phyloP scores from a whole-genome alignment of 1,140 invertebrate genomes.

The Brachionus angularis region DNA sequence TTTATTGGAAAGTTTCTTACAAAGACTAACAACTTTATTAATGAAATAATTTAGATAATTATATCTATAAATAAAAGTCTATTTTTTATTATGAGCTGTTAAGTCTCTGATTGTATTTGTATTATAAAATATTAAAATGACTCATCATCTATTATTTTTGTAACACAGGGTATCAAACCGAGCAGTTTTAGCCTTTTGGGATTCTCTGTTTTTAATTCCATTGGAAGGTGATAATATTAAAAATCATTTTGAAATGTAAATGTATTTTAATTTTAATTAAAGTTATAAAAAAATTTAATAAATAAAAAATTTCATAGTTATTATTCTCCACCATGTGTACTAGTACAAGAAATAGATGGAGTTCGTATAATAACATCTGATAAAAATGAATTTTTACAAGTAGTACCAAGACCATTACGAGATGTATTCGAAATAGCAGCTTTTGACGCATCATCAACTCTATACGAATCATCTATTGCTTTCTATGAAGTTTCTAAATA shows the following conservation, averaged over 20 bases:
- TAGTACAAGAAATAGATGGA: constrained; percentile 35
- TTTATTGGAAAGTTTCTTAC: no score
- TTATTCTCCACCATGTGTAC: constrained; percentile 1
- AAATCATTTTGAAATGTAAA: constrained; percentile 37
- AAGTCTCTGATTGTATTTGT: no score
- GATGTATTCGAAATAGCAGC: constrained; percentile 42
- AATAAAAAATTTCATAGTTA: background rate
- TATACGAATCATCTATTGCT: constrained; percentile 36
- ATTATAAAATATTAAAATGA: no score
- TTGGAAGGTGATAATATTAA: constrained; percentile 5
- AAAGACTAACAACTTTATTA: no score
- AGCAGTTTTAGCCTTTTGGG: constrained; percentile 18
- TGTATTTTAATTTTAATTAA: background rate
- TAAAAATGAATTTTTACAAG: constrained; percentile 1
- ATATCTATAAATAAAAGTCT: no score
- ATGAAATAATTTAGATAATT: no score
- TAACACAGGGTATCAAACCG: constrained; percentile 28
- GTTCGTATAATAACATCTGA: constrained; percentile 3
- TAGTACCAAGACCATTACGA: constrained; percentile 13
- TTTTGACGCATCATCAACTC: constrained; percentile 18
- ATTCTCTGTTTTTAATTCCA: constrained; percentile 26
- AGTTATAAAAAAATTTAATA: background rate
- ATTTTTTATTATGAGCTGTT: no score
- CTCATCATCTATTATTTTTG: no score
- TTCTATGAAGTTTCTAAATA: constrained; percentile 31